Evolutionary conservation across 2,888 invertebrate genomes (phyloP).

Genomic region (Agonopterix heracliana): DNA sequence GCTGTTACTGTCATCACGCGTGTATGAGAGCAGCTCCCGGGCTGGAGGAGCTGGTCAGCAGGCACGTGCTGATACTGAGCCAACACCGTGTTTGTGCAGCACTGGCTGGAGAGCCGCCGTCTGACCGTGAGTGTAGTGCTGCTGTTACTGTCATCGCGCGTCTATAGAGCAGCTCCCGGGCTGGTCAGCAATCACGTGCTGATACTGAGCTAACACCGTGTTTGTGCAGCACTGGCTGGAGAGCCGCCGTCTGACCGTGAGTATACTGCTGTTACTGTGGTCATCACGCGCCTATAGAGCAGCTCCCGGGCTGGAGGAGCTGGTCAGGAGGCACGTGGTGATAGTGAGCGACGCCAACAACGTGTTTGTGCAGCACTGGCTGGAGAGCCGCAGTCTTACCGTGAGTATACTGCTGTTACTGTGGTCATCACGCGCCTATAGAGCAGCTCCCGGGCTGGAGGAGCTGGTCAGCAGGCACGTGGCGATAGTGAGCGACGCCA

Average conservation of each 20-base stretch:
- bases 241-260: slow-evolving; percentile 46
- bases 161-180: slow-evolving; percentile 50
- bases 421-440: no score
- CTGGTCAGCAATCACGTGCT: slow-evolving; percentile 56
- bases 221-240: slow-evolving; percentile 65
- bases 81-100: slow-evolving; percentile 56
- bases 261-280: no score
- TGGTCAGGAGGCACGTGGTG: slow-evolving; percentile 56
- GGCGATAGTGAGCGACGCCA: slow-evolving; percentile 56
- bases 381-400: slow-evolving; percentile 47
- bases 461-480: slow-evolving; percentile 50
- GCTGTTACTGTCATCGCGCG: no score
- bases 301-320: slow-evolving; percentile 49
- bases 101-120: slow-evolving; percentile 57
- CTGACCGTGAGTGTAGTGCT: slow-evolving; percentile 38
- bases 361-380: slow-evolving; percentile 61
- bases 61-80: slow-evolving; percentile 57
- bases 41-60: slow-evolving; percentile 43
- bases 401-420: slow-evolving; percentile 34
- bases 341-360: slow-evolving; percentile 59
- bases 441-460: slow-evolving; percentile 42
- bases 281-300: slow-evolving; percentile 48
- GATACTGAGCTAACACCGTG: slow-evolving; percentile 54
- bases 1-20: slow-evolving; percentile 11
- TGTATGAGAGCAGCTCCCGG: slow-evolving; percentile 49